Evolutionary conservation across 2,888 invertebrate species (phyloP).

Genomic region (Acanthoscelides obtectus): DNA sequence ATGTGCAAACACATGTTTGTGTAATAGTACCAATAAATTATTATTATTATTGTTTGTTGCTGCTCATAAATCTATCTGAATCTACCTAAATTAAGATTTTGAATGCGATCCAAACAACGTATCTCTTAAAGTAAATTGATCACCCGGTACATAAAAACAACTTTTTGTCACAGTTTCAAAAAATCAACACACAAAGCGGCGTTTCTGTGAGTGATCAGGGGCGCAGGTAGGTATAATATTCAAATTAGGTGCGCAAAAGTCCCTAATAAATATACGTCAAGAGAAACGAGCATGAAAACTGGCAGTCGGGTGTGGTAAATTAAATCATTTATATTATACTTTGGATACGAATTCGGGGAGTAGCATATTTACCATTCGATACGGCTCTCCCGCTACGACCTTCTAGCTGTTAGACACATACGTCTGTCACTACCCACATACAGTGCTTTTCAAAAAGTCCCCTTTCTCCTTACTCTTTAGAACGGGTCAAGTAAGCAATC

Average conservation of each 20-base stretch:
- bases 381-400: conserved; percentile 15
- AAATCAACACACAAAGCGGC: neutral
- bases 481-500: too few relatives aligned
- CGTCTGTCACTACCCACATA: neutral
- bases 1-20: too few relatives aligned
- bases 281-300: conserved; percentile 36
- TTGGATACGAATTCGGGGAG: conserved; percentile 35
- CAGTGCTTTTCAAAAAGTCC: too few relatives aligned
- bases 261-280: conserved; percentile 33
- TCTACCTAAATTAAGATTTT: too few relatives aligned
- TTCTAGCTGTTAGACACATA: neutral
- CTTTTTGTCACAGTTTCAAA: neutral
- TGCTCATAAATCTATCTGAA: too few relatives aligned
- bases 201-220: neutral
- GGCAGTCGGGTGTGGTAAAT: conserved; percentile 34
- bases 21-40: too few relatives aligned
- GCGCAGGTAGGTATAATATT: conserved; percentile 23
- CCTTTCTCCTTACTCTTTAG: too few relatives aligned
- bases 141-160: neutral
- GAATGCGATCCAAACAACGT: too few relatives aligned
- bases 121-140: too few relatives aligned
- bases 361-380: conserved; percentile 32
- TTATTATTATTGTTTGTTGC: too few relatives aligned
- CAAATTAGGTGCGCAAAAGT: conserved; percentile 32
- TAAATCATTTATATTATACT: conserved; percentile 31